Evolutionary conservation across 2,113 vertebrate genomes (phyloP).

Genomic region (Lepus europaeus): DNA sequence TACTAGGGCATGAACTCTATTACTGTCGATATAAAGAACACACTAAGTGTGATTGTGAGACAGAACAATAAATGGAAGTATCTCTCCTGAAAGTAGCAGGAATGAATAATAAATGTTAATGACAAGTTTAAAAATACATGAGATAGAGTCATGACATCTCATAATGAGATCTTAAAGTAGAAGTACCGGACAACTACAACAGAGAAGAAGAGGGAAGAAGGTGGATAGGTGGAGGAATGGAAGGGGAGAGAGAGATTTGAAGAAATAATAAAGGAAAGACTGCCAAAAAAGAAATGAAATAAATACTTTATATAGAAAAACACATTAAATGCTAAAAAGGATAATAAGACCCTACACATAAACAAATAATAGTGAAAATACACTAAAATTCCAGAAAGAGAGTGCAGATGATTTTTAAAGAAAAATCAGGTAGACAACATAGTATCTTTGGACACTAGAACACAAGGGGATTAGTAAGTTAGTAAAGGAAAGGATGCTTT

Average conservation of each 20-base stretch:
- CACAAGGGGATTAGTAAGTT: not conserved
- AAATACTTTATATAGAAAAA: conserved; percentile 28
- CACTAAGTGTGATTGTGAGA: not conserved
- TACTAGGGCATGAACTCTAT: not conserved
- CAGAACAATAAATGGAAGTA: conserved; percentile 9
- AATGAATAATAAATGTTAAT: not conserved
- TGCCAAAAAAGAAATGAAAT: conserved; percentile 35
- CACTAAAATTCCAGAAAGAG: not conserved
- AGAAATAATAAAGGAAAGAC: not conserved
- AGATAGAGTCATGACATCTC: not conserved
- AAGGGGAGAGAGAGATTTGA: not conserved
- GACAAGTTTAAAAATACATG: not conserved
- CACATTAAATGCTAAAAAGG: conserved; percentile 1
- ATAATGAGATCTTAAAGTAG: not conserved
- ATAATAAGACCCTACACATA: not conserved
- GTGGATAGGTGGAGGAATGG: not conserved
- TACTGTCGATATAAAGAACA: conserved; percentile 37
- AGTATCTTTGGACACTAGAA: not conserved
- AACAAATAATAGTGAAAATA: not conserved
- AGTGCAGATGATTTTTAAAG: not conserved
- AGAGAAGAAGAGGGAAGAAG: not conserved
- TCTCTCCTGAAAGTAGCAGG: not conserved
- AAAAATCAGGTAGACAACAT: not conserved
- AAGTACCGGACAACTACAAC: not conserved
- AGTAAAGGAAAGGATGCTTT: not conserved